Base-by-base conservation (phyloP, 2,113 vertebrate species). In the Cochlearius cochlearius region DNA sequence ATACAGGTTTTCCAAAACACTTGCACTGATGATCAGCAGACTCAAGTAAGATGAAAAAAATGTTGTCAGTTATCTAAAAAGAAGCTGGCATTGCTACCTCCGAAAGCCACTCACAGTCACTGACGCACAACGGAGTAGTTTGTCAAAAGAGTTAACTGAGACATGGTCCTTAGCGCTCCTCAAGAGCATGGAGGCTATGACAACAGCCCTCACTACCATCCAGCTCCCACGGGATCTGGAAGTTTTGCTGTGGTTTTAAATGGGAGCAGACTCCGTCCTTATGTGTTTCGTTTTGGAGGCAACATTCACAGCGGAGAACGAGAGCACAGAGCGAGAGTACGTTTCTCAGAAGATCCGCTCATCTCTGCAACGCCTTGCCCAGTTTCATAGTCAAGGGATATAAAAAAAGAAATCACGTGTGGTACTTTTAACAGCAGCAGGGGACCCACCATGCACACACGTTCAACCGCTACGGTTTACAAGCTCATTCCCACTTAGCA, bases 371-470 rank as follows among this genome's bases (percentile, higher is more conserved):
- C 11, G 10, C 30, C 32, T 77, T 34, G 7, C 29, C 45, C 5
- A 0, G 0, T 23, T 79, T 76, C 59, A 47, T 13, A 62, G 4
- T 30, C 1, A 1, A 83, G 1, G 11, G 10, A 43, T 4, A 38
- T 5, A 8, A 4, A 43, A 67, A 38, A 43, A n/a, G 2, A 68
- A 80, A 21, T 20, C 0, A 2, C 0, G 1, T 22, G 25, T 11
- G 18, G 53, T 41, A 49, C n/a, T 87, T 92, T 55, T 13, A 41
- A 18, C 8, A 83, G 63, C 27, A 49, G 79, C 20, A 27, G 15
- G 14, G 7, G 10, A 59, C 17, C 36, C 39, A 22, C 19, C 32
- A 9, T 2, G 2, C 52, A 3, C 20, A 10, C 8, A 14, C 1
- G 2, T 17, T 9, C 34, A n/a, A 15, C 39, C 53, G 15, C n/a